Conservation (phyloP, 64 coral and sea anemone species). For the Anthopleura sola region DNA sequence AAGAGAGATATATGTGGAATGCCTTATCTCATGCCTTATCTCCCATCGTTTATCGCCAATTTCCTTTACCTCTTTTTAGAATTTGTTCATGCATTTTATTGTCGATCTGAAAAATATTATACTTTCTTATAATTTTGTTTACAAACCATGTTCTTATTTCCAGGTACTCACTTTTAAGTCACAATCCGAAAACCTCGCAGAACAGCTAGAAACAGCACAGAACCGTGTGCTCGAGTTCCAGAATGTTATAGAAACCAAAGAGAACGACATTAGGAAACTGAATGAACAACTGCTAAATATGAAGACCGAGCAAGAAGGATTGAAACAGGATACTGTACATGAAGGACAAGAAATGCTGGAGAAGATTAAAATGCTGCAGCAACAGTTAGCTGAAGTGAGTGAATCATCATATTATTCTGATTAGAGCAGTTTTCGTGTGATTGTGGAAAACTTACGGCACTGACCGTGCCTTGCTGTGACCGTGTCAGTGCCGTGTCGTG, state of each 20-base stretch:
- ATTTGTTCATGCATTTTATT: too few relatives aligned
- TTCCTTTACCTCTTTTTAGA: too few relatives aligned
- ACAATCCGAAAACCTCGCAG: slow-evolving; percentile 69
- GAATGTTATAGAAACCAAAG: slow-evolving; percentile 44
- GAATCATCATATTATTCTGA: background rate
- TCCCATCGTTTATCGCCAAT: too few relatives aligned
- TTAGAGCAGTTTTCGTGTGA: too few relatives aligned
- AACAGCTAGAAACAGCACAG: slow-evolving; percentile 53
- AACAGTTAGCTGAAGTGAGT: slow-evolving; percentile 54
- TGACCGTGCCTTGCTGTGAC: too few relatives aligned
- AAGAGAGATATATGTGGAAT: too few relatives aligned
- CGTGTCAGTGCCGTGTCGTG: too few relatives aligned
- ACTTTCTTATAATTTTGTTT: background rate
- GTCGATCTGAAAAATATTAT: too few relatives aligned
- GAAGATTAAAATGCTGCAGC: slow-evolving; percentile 73
- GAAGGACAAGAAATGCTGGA: slow-evolving; percentile 68
- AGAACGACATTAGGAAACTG: slow-evolving; percentile 54
- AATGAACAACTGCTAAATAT: slow-evolving; percentile 41
- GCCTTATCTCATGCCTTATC: too few relatives aligned
- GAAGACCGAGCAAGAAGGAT: slow-evolving; percentile 44
- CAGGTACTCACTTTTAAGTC: slow-evolving; percentile 56
- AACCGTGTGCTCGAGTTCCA: slow-evolving; percentile 66
- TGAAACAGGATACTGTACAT: slow-evolving; percentile 58
- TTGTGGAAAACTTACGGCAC: too few relatives aligned
- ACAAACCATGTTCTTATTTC: background rate